Conservation (phyloP, 2,113 vertebrate genomes). For the Illadopsis cleaveri region DNA sequence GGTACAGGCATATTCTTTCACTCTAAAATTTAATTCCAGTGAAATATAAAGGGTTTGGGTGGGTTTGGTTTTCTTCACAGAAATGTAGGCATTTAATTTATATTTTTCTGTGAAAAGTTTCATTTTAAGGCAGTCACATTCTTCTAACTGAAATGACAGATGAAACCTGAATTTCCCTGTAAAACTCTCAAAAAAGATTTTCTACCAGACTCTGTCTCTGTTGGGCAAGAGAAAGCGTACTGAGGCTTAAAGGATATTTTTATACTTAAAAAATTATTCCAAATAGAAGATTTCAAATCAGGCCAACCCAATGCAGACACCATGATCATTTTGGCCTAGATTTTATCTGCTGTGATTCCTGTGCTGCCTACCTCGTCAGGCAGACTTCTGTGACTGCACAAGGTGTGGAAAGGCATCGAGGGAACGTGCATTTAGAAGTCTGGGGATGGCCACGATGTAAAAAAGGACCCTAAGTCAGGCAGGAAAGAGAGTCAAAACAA, state of each 20-base stretch:
- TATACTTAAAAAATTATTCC: not conserved
- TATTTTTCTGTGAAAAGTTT: not conserved
- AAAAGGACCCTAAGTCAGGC: not conserved
- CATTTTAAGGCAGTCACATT: not conserved
- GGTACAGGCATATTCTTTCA: not conserved
- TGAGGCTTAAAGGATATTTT: not conserved
- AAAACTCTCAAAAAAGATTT: not conserved
- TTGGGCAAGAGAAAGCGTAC: not conserved
- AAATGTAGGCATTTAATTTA: not conserved
- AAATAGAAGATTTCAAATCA: not conserved
- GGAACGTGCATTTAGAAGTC: not conserved
- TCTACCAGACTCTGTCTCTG: not conserved
- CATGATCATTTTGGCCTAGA: not conserved
- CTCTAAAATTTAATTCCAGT: not conserved
- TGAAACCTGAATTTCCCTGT: not conserved
- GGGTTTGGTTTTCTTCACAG: not conserved
- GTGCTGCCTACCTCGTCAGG: accelerated
- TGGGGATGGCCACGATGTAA: not conserved
- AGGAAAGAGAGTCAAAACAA: slow-evolving; percentile 41
- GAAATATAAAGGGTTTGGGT: not conserved
- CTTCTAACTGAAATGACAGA: not conserved
- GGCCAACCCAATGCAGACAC: not conserved
- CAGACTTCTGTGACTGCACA: not conserved
- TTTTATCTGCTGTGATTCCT: not conserved
- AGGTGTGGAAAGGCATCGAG: not conserved